These are phyloP conservation scores for Brassicogethes aeneus DNA, from an alignment of 2,888 invertebrate genomes.

Conservation along the genomic window DNA sequence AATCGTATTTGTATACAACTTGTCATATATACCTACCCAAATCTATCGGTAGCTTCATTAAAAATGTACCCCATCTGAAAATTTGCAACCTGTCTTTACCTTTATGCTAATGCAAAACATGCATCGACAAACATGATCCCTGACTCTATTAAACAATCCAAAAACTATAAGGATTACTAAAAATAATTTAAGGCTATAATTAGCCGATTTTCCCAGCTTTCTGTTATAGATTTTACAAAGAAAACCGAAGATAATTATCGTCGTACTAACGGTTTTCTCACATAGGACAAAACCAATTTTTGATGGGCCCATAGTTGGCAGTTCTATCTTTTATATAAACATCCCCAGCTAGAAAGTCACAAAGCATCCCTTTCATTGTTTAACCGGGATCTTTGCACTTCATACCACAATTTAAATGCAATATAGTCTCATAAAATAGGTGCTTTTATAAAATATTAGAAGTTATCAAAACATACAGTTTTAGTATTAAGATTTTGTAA, in stretches of 20 bases:
- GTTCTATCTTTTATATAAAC: constrained; percentile 19
- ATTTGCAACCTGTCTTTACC: neutral
- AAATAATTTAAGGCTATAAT: too few species aligned
- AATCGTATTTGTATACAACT: neutral
- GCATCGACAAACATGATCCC: too few species aligned
- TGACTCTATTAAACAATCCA: too few species aligned
- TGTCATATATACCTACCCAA: neutral
- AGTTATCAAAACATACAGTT: too few species aligned
- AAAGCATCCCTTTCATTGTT: constrained; percentile 11
- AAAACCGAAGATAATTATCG: neutral
- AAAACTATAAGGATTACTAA: too few species aligned
- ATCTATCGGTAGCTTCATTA: neutral
- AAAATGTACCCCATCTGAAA: neutral
- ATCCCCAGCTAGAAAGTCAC: constrained; percentile 17
- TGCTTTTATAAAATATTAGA: too few species aligned
- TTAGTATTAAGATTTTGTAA: too few species aligned
- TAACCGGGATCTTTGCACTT: neutral
- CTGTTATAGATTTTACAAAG: neutral
- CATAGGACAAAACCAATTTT: neutral
- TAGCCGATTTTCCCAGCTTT: too few species aligned
- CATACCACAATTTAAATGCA: neutral
- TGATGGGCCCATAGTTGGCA: neutral
- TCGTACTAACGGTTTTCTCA: neutral
- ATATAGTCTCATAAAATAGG: too few species aligned
- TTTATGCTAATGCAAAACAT: neutral